Evolutionary conservation across 2,797 vertebrate genomes (phyloP).

Genomic region (Gallirallus australis): DNA sequence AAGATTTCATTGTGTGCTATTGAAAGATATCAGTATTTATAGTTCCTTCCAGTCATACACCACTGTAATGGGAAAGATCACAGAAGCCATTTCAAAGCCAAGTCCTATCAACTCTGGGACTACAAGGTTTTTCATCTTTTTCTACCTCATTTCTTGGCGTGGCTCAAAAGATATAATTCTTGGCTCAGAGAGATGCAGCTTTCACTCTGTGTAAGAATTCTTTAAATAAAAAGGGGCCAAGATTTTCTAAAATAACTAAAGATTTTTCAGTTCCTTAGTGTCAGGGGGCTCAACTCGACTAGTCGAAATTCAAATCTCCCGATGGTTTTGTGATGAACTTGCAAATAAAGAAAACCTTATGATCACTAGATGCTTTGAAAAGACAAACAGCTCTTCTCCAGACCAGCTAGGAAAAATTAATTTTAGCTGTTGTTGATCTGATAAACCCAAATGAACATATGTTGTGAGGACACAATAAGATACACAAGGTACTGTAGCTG

Average conservation of each 20-base stretch:
- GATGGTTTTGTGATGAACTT: not conserved
- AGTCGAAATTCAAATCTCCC: not conserved
- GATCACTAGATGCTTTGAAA: not conserved
- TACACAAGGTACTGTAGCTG: not conserved
- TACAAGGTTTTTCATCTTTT: conserved; percentile 37
- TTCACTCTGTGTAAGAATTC: not conserved
- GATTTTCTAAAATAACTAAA: not conserved
- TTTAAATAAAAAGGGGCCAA: not conserved
- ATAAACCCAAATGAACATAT: conserved; percentile 49
- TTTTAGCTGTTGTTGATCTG: conserved; percentile 56
- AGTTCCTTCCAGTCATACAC: not conserved
- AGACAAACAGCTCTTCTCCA: not conserved
- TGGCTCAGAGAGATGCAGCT: not conserved
- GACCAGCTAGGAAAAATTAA: not conserved
- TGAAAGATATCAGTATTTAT: not conserved
- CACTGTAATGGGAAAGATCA: not conserved
- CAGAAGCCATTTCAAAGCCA: conserved; percentile 40
- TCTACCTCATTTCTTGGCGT: conserved; percentile 27
- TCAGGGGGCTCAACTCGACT: not conserved
- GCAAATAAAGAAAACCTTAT: not conserved
- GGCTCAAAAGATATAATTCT: conserved; percentile 20
- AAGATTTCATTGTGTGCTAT: not conserved
- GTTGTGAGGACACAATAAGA: conserved; percentile 26
- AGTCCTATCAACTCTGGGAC: not conserved
- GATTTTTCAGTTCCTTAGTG: not conserved